Evolutionary conservation across 2,797 vertebrate genomes (phyloP).

Genomic region (Bradypus variegatus): DNA sequence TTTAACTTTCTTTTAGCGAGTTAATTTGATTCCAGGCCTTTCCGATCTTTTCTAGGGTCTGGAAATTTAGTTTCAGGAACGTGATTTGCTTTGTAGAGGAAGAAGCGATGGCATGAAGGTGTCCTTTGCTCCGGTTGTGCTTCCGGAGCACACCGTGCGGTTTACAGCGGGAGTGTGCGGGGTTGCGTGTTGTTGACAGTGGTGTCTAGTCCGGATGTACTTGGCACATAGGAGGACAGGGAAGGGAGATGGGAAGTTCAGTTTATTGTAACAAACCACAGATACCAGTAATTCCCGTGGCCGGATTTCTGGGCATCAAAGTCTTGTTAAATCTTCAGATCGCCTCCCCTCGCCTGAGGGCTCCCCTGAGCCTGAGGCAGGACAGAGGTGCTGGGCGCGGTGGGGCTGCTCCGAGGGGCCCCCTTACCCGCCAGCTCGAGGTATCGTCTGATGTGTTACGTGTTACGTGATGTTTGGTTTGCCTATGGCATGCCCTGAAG

Average conservation of each 20-base stretch:
- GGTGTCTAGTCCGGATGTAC: neutral
- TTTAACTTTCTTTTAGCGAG: neutral
- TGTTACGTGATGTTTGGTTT: too few species aligned
- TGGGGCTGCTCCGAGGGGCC: neutral
- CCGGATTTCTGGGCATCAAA: neutral
- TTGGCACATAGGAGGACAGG: neutral
- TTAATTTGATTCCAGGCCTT: neutral
- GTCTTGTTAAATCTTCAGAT: neutral
- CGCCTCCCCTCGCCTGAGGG: neutral
- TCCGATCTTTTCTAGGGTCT: neutral
- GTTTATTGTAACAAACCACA: neutral
- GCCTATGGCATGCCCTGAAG: too few species aligned
- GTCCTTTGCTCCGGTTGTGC: neutral
- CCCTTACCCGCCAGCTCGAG: too few species aligned
- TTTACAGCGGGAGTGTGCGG: neutral
- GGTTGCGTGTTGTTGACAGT: neutral
- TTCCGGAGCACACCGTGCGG: neutral
- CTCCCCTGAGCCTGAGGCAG: neutral
- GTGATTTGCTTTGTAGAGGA: neutral
- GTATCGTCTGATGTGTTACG: too few species aligned
- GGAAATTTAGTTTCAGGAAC: neutral
- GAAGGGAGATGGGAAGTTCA: neutral
- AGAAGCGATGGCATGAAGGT: fast-evolving
- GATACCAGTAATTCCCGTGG: neutral
- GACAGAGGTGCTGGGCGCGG: neutral